Evolutionary conservation across 2,888 invertebrate genomes (phyloP).

Genomic region (Fabriciana adippe): DNA sequence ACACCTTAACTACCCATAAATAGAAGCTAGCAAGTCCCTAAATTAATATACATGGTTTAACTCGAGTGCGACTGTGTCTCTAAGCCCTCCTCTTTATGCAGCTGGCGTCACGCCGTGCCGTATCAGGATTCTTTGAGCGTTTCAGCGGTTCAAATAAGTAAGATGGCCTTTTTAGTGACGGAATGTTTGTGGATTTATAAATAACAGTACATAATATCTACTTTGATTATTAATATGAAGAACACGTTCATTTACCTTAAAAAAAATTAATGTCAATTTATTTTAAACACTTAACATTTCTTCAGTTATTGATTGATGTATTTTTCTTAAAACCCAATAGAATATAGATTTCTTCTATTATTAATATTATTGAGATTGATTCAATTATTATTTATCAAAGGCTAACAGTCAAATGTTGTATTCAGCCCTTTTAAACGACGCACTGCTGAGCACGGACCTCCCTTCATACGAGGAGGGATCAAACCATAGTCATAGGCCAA

Average conservation of each 20-base stretch:
- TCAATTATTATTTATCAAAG: no score
- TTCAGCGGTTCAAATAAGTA: constrained; percentile 17
- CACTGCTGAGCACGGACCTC: no score
- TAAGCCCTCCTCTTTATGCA: constrained; percentile 33
- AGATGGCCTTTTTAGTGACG: constrained; percentile 15
- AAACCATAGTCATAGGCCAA: no score
- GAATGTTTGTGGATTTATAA: constrained; percentile 16
- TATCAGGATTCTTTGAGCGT: constrained; percentile 29
- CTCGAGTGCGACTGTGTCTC: constrained; percentile 18
- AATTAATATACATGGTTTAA: constrained; percentile 28
- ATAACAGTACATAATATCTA: neutral
- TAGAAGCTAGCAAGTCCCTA: constrained; percentile 27
- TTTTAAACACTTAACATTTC: neutral
- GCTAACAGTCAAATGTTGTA: no score
- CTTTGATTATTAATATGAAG: neutral
- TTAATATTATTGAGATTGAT: no score
- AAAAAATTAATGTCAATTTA: neutral
- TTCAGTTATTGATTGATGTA: no score
- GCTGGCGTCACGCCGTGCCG: constrained; percentile 29
- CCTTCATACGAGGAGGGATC: no score
- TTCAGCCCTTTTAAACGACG: no score
- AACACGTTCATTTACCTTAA: neutral
- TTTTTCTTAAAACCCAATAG: no score
- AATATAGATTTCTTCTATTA: no score
- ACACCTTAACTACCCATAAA: constrained; percentile 24